Base-by-base conservation (phyloP, 1,140 invertebrate genomes). In the Hylyphantes graminicola region DNA sequence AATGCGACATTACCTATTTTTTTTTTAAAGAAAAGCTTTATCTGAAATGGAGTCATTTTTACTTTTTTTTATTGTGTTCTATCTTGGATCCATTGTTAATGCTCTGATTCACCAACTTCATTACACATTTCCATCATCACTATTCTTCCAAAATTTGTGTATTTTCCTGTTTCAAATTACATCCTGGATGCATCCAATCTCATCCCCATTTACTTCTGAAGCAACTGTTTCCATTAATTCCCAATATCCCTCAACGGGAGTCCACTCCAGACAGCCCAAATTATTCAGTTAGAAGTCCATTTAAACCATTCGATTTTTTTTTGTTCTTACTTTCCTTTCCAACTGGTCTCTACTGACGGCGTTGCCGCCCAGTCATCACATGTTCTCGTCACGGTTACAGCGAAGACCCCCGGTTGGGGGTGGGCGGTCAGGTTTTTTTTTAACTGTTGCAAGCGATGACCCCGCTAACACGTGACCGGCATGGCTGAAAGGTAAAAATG, bases 201-300 rank as follows among this genome's bases (percentile, higher is more conserved):
- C 35, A 35, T 2, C 35, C n/a, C 35, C 35, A 35, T 35, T 35
- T 35, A 35, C 13, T 17, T 61, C 6, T 6, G 3, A 17, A 1
- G 59, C 12, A 61, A 17, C 59, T 61, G 17, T 61, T 61, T 61
- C 59, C 59, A 15, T 61, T 17, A 15, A 61, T 61, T 61, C 59
- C 12, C 17, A 61, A 35, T 35, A 35, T 35, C 35, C 35, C 35
- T 35, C 35, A 35, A 35, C 35, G 35, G 35, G 35, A 35, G 35
- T 35, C 35, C 35, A 35, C 35, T 35, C 35, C 5, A 35, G 35
- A 35, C 35, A 35, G 35, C 35, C 35, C 35, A 51, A 70, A 70
- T 70, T 70, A 70, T 70, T 70, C 68, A 70, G 68, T 70, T 70
- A 70, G n/a, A 15, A 70, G 10, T 54, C n/a, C 19, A n/a, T n/a